These are phyloP conservation scores for Pristionchus arcanus DNA, from an alignment of 2,888 invertebrate genomes.

Conservation along the genomic window DNA sequence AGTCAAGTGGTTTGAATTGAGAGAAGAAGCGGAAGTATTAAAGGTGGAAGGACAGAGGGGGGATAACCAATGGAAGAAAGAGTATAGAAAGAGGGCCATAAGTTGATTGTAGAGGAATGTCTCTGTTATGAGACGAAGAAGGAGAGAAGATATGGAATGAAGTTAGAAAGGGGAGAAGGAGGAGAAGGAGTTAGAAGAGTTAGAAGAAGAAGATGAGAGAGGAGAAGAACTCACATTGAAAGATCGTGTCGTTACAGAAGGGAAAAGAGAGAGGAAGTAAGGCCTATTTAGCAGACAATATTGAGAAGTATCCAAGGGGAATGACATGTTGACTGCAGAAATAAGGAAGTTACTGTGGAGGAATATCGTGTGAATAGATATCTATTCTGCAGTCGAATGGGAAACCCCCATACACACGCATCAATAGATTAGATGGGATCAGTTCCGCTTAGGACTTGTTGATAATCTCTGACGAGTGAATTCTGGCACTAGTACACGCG, in stretches of 20 bases:
- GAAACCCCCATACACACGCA: background rate
- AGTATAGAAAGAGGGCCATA: background rate
- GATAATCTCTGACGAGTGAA: background rate
- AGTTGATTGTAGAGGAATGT: constrained; percentile 46
- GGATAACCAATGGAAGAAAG: background rate
- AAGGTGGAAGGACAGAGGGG: background rate
- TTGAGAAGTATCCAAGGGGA: background rate
- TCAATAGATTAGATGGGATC: background rate
- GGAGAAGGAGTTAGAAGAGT: background rate
- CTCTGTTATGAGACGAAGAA: constrained; percentile 28
- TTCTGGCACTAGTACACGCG: background rate
- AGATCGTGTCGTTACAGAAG: constrained; percentile 17
- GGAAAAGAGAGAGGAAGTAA: background rate
- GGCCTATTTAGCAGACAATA: constrained; percentile 2
- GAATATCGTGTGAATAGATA: background rate
- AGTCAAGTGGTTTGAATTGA: background rate
- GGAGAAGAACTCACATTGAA: background rate
- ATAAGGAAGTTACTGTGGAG: background rate
- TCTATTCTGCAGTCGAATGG: background rate
- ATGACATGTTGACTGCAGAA: background rate
- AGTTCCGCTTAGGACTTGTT: background rate
- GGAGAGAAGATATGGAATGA: constrained; percentile 23
- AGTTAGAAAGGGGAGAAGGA: constrained; percentile 23
- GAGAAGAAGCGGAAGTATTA: background rate
- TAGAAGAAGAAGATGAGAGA: background rate